Base-by-base conservation (phyloP, 2,888 invertebrate genomes). In the Tricholauxania praeusta region DNA sequence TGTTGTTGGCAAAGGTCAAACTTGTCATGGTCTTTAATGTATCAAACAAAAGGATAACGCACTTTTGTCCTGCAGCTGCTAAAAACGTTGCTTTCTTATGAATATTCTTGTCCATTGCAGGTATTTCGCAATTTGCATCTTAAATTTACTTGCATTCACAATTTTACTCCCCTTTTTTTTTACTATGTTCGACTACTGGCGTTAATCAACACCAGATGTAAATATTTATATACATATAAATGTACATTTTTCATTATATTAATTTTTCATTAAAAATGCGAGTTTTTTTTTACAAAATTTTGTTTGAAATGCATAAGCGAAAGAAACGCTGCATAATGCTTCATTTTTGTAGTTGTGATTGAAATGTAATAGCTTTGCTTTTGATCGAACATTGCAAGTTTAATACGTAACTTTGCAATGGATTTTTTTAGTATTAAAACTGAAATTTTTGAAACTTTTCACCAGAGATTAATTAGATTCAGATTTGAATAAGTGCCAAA, bases 81-180 rank as follows among this genome's bases (percentile, higher is more conserved):
- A 32, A 60, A 60, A 22, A 10, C 22, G 55, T 55, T 55, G 3
- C 55, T 19, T 55, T 22, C 22, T 55, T 22, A 12, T 19, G 12
- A 22, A 55, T 22, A 19, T 55, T 19, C 55, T 22, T 55, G 19
- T 55, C 8, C 55, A 22, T 60, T 39, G 32, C 32, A 62, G 60
- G 6, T n/a, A 62, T 62, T 62, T 62, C 5, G n/a, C n/a, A 32
- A 62, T 62, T 62, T 62, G 60, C 60, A 32, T 62, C 14, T 12
- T 39, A n/a, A 62, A 60, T 60, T 60, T 3, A 28, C 4, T 32
- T 22, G 10, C 39, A 39, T 7, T 39, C 2, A 39, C 7, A 39
- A 1, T 39, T 10, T 10, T 10, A 39, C 10, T 39, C 39, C 5
- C 10, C 3, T 32, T 32, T 39, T 10, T 10, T 10, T 10, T 39